Percentiles rank a stretch among this genome's conserved stretches.
These are phyloP conservation scores for Limnothrissa miodon DNA, from an alignment of 2,113 vertebrate species.

Conservation along the genomic window DNA sequence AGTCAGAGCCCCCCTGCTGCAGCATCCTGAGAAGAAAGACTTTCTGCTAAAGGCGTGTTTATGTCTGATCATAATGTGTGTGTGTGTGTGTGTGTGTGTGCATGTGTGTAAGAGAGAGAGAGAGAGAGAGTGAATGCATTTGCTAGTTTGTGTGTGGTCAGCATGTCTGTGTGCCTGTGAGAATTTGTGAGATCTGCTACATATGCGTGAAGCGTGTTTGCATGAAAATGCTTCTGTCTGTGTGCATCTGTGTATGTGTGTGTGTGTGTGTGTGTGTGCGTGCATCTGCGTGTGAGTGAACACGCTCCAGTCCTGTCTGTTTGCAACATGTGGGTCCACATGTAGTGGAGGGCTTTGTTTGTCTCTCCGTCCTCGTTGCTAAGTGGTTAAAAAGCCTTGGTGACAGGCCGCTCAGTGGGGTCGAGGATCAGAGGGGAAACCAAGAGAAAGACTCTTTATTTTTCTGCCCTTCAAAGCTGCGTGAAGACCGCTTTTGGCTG, in stretches of 20 bases:
- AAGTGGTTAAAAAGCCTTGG: conserved; percentile 41
- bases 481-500: conserved; percentile 34
- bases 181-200: background rate
- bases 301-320: background rate
- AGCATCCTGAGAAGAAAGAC: conserved; percentile 22
- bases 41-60: background rate
- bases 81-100: conserved; percentile 19
- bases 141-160: background rate
- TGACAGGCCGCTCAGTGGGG: conserved; percentile 38
- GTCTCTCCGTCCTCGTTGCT: conserved; percentile 20
- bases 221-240: background rate
- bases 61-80: conserved; percentile 20
- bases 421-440: conserved; percentile 30
- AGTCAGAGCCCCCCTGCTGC: conserved; percentile 26
- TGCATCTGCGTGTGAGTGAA: background rate
- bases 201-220: background rate
- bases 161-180: background rate
- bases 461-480: conserved; percentile 43
- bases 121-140: background rate
- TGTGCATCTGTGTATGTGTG: background rate
- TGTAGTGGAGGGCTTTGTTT: background rate
- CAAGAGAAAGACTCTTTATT: conserved; percentile 38
- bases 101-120: background rate
- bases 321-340: background rate
- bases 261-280: background rate